Evolutionary conservation across 2,113 vertebrate genomes (phyloP).

Genomic region (Pollimyrus isidori): DNA sequence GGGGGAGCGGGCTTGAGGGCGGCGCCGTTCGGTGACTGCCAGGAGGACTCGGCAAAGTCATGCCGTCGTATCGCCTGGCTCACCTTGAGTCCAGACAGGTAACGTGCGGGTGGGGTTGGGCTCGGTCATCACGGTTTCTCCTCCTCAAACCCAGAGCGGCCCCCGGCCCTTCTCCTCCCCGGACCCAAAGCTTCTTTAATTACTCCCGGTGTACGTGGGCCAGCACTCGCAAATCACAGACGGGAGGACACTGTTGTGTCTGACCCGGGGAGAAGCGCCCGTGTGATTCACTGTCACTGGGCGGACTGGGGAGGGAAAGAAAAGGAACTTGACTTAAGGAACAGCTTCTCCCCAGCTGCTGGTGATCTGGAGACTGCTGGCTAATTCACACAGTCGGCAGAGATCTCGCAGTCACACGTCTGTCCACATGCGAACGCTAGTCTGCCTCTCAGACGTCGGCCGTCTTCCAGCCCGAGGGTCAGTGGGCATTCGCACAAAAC

Average conservation of each 20-base stretch:
- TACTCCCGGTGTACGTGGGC: slow-evolving; percentile 45
- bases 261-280: slow-evolving; percentile 32
- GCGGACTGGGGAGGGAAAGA: slow-evolving; percentile 8
- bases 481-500: slow-evolving; percentile 64
- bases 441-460: neutral
- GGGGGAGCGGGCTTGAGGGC: neutral
- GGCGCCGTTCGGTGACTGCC: neutral
- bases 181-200: slow-evolving; percentile 62
- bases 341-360: neutral
- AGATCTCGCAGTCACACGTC: neutral
- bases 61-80: neutral
- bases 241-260: slow-evolving; percentile 25
- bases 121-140: neutral
- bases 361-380: neutral
- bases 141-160: neutral
- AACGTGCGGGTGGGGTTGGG: slow-evolving; percentile 48
- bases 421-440: neutral
- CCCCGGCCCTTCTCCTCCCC: slow-evolving; percentile 25
- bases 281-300: slow-evolving; percentile 32
- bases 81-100: slow-evolving; percentile 6
- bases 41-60: slow-evolving; percentile 13
- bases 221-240: slow-evolving; percentile 49
- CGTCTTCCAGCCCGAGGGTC: slow-evolving; percentile 26
- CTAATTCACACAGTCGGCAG: neutral
- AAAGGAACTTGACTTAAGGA: neutral